Conservation (phyloP, 2,113 vertebrate species). For the Regulus satrapa region DNA sequence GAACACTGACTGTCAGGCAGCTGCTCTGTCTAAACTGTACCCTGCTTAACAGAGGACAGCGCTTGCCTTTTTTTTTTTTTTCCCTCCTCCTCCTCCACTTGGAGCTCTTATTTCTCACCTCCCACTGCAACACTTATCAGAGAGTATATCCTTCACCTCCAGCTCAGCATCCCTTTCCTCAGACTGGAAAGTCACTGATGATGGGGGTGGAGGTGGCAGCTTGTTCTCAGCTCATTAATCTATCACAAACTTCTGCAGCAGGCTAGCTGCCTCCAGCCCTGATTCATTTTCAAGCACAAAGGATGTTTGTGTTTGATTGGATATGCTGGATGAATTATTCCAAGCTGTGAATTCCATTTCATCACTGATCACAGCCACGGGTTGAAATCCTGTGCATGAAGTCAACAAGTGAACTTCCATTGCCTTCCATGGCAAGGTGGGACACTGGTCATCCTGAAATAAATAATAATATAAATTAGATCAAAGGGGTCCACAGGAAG, state of each 20-base stretch:
- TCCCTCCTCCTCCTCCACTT: not conserved
- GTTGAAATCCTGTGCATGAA: not conserved
- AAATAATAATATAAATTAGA: not conserved
- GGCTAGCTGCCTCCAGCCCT: not conserved
- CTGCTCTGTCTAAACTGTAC: not conserved
- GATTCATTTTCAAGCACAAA: slow-evolving; percentile 12
- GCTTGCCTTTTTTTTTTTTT: not conserved
- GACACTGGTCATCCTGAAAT: not conserved
- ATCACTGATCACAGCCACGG: not conserved
- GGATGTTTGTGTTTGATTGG: slow-evolving; percentile 18
- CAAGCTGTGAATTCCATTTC: slow-evolving; percentile 14
- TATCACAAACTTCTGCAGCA: not conserved
- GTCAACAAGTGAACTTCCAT: not conserved
- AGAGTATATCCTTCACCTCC: slow-evolving; percentile 34
- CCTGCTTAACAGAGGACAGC: not conserved
- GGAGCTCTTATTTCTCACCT: slow-evolving; percentile 39
- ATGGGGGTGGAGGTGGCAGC: slow-evolving; percentile 24
- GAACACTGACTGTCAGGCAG: not conserved
- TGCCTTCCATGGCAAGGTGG: not conserved
- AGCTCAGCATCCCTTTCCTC: not conserved
- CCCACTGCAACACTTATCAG: not conserved
- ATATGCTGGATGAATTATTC: slow-evolving; percentile 6
- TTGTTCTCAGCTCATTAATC: slow-evolving; percentile 59
- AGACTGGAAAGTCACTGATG: not conserved
- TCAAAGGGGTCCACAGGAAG: not conserved